Conservation (phyloP, 2,888 invertebrate species). For the Melieria picta region DNA sequence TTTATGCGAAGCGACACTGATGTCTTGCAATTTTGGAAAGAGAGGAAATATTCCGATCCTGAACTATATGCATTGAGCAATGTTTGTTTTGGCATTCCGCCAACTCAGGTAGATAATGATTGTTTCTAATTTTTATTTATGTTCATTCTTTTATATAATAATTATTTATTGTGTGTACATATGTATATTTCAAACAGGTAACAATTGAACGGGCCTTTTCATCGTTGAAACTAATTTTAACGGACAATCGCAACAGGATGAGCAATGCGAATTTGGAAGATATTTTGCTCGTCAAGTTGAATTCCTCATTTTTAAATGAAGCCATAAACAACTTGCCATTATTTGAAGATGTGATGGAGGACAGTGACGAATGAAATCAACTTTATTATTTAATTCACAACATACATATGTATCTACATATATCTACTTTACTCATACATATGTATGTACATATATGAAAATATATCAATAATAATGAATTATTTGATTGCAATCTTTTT, state of each 20-base stretch:
- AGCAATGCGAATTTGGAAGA: not conserved
- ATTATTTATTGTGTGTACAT: not conserved
- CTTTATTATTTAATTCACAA: too few relatives aligned
- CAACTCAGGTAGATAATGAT: conserved; percentile 15
- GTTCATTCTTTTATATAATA: not conserved
- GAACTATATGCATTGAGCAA: conserved; percentile 17
- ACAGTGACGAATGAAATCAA: not conserved
- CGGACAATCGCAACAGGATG: too few relatives aligned
- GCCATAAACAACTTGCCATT: not conserved
- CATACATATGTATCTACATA: too few relatives aligned
- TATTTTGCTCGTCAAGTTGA: not conserved
- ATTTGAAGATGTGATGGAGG: conserved; percentile 1
- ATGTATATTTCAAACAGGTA: too few relatives aligned
- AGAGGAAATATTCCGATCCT: conserved; percentile 5
- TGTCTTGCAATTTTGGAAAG: conserved; percentile 26
- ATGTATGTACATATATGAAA: too few relatives aligned
- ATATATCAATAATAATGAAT: too few relatives aligned
- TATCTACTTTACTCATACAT: too few relatives aligned
- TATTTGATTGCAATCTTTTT: too few relatives aligned
- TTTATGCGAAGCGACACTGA: conserved; percentile 14
- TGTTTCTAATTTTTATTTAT: too few relatives aligned
- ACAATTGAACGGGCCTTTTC: too few relatives aligned
- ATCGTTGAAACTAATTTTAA: too few relatives aligned
- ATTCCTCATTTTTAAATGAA: not conserved
- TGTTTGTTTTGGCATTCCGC: conserved; percentile 21